These are phyloP conservation scores for Spialia ferax DNA, from an alignment of 2,888 invertebrate genomes.

Conservation along the genomic window DNA sequence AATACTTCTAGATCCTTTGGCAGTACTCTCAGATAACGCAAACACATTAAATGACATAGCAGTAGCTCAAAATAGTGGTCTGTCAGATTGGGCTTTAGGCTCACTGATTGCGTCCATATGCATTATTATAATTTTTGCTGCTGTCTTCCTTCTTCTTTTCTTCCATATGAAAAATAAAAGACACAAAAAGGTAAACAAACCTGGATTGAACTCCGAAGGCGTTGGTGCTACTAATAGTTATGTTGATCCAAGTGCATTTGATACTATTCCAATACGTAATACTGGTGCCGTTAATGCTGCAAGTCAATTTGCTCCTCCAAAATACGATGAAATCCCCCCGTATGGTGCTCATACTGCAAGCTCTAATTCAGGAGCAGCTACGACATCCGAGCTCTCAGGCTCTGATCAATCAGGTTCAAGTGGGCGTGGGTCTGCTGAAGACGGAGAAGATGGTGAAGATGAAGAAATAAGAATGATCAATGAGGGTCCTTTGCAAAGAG, in stretches of 20 bases:
- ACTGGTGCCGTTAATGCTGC: slow-evolving; percentile 83
- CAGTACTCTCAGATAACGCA: slow-evolving; percentile 73
- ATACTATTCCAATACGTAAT: slow-evolving; percentile 94
- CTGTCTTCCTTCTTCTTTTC: slow-evolving; percentile 90
- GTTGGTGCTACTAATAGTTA: slow-evolving; percentile 94
- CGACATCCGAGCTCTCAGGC: slow-evolving; percentile 96
- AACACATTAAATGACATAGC: slow-evolving; percentile 81
- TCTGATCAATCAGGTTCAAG: slow-evolving; percentile 98
- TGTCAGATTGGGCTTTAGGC: slow-evolving; percentile 96
- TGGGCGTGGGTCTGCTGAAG: slow-evolving; percentile 98
- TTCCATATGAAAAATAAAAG: slow-evolving; percentile 93
- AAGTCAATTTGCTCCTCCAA: slow-evolving; percentile 94
- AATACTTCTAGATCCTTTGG: slow-evolving; percentile 90
- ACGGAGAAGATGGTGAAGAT: slow-evolving; percentile 96
- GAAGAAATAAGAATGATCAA: slow-evolving; percentile 99
- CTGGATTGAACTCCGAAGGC: slow-evolving; percentile 91
- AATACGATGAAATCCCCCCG: slow-evolving; percentile 96
- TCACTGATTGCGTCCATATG: slow-evolving; percentile 93
- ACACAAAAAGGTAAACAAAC: slow-evolving; percentile 93
- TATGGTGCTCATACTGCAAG: slow-evolving; percentile 93
- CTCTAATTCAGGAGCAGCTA: slow-evolving; percentile 92
- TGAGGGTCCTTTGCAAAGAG: slow-evolving; percentile 94
- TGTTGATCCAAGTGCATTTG: slow-evolving; percentile 95
- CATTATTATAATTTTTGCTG: slow-evolving; percentile 93
- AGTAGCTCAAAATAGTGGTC: slow-evolving; percentile 88